phyloP scores from a whole-genome alignment of 2,888 invertebrate genomes.

The Clanis bilineata region DNA sequence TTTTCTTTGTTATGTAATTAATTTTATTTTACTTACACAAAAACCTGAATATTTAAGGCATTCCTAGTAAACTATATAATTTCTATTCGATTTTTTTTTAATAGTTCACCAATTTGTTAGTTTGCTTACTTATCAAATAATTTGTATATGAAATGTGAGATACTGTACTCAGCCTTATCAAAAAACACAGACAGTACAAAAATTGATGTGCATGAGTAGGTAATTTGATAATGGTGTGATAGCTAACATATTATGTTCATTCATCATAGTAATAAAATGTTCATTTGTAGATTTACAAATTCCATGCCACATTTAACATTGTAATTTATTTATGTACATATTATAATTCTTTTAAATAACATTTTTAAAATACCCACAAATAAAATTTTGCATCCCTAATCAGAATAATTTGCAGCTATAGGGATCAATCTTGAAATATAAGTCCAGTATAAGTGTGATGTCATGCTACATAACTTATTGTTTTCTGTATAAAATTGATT shows the following conservation, averaged over 20 bases:
- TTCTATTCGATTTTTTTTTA: no score
- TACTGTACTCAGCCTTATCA: constrained; percentile 2
- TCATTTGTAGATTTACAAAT: neutral
- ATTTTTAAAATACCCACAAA: neutral
- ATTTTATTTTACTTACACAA: no score
- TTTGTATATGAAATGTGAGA: neutral
- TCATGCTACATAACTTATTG: neutral
- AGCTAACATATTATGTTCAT: neutral
- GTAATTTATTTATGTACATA: no score
- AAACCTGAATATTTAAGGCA: no score
- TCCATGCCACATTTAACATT: no score
- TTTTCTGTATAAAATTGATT: neutral
- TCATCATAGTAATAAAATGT: neutral
- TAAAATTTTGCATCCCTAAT: no score
- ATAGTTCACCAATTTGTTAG: no score
- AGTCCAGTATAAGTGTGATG: neutral
- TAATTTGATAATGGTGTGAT: neutral
- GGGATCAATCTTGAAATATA: neutral
- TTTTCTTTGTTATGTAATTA: no score
- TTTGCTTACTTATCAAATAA: neutral
- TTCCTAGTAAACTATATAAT: no score
- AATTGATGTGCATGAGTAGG: constrained; percentile 18
- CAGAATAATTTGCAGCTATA: neutral
- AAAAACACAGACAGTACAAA: neutral
- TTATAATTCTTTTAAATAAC: neutral